Evolutionary conservation across 2,113 vertebrate species (phyloP), one percentile per base, ranked within the genome.

Genomic region (Onychostoma macrolepis): DNA sequence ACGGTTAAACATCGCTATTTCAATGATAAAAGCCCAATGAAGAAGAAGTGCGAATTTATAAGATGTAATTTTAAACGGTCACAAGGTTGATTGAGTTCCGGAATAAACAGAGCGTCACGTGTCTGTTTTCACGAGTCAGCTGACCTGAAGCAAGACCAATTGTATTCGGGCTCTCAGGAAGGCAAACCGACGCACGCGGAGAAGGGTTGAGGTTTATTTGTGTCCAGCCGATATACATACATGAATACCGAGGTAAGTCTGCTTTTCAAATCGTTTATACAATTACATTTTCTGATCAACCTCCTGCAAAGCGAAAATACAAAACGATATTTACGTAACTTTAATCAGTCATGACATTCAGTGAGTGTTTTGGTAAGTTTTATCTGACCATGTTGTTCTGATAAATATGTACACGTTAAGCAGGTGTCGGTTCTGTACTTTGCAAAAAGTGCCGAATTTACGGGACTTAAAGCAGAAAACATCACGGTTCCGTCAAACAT

Each of bases 391-490:
- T 48, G 2, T 81, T 10, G 11, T 58, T 58, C 8, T 41, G 13
- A 53, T 41, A 41, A 2, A n/a, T 26, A 1, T 26, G 6, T 61
- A 17, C n/a, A 74, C 72, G 77, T 80, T 69, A 13, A 43, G 15
- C 86, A 96, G 95, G 94, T 96, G 85, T 83, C 24, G 6, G 96
- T 98, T 90, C 82, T 99, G 90, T 99, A 98, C 90, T 99, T 99
- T 84, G 98, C 97, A 45, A 93, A 95, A 92, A 99, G 98, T 88
- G 96, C 94, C 0, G 98, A 99, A 90, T 94, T 99, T 89, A 90
- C 96, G 0, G 97, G 97, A 1, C 67, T 96, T 41, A 96, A 94
- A 89, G 93, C 95, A 6, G 96, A 97, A 93, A 90, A 76, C 4
- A 89, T 97, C 48, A 91, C 87, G 0, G 95, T 98, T 77, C 95